Conservation (phyloP, 2,888 invertebrate species). For the Drosophila algonquin region DNA sequence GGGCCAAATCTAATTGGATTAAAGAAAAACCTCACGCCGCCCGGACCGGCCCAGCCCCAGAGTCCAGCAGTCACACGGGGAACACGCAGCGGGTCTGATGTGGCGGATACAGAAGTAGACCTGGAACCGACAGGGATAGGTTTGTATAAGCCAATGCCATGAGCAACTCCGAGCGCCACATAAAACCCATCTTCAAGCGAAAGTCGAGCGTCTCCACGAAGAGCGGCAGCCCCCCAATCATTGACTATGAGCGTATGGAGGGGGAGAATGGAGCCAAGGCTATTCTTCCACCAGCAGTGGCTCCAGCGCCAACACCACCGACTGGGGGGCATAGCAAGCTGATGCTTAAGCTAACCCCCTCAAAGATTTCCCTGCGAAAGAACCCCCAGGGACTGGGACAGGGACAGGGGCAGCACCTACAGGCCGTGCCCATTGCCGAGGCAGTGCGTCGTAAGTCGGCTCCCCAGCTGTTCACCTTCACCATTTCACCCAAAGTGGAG, state of each 20-base stretch:
- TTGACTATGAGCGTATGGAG: conserved; percentile 64
- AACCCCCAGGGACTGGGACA: background rate
- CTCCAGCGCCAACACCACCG: conserved; percentile 2
- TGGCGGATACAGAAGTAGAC: conserved; percentile 1
- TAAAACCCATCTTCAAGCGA: conserved; percentile 62
- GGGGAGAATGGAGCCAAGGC: conserved; percentile 41
- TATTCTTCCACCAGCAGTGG: background rate
- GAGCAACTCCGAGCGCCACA: conserved; percentile 40
- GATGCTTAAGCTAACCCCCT: conserved; percentile 56
- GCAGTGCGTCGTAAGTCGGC: conserved; percentile 67
- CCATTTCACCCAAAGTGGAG: conserved; percentile 51
- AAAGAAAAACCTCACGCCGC: conserved; percentile 41
- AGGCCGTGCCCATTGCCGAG: conserved; percentile 27
- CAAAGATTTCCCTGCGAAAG: conserved; percentile 71
- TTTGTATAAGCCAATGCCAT: conserved; percentile 35
- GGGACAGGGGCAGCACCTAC: conserved; percentile 8
- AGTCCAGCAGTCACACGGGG: conserved; percentile 48
- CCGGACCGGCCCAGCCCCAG: conserved; percentile 9
- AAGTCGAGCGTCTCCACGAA: conserved; percentile 40
- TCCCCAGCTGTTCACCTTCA: conserved; percentile 61
- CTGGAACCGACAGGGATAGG: background rate
- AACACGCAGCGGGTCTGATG: conserved; percentile 45
- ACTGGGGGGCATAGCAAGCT: conserved; percentile 40
- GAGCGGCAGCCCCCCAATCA: conserved; percentile 1
- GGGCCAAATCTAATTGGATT: conserved; percentile 64